A percentile compares a stretch with the other conserved stretches of the same genome.
phyloP scores from a whole-genome alignment of 2,113 vertebrate genomes.

The Callipepla californica region DNA sequence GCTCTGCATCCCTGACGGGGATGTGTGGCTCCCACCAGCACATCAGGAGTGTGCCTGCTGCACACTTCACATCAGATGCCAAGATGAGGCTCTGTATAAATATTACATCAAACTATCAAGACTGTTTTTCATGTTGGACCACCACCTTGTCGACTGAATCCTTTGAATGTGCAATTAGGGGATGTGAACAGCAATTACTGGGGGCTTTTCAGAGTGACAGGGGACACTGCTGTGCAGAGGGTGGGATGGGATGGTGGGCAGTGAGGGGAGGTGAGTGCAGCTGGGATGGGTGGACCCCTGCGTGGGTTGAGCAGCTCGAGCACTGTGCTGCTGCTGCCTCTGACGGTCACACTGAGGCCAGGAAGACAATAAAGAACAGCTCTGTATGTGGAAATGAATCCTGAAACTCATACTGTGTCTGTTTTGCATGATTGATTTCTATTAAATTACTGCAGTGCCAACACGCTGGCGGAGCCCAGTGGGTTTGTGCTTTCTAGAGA shows the following conservation, averaged over 20 bases:
- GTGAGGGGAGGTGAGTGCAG: neutral
- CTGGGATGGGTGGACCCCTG: neutral
- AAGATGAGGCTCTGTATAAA: neutral
- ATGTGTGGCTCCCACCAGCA: fast-evolving
- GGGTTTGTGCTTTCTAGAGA: neutral
- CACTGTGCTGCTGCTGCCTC: fast-evolving
- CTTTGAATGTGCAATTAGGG: neutral
- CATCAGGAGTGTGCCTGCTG: neutral
- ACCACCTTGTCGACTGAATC: neutral
- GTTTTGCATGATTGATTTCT: slow-evolving; percentile 1
- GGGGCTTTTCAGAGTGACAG: neutral
- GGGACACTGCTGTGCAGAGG: neutral
- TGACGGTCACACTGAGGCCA: neutral
- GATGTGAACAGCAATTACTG: neutral
- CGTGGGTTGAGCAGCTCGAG: fast-evolving
- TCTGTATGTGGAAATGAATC: neutral
- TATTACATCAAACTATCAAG: neutral
- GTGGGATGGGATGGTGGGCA: neutral
- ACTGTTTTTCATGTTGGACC: neutral
- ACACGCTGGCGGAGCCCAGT: neutral
- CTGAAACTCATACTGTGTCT: neutral
- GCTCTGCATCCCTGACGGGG: neutral
- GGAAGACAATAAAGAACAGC: neutral
- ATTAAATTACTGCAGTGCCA: neutral
- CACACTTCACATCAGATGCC: fast-evolving